phyloP scores from a whole-genome alignment of 2,888 invertebrate genomes.

The Chelonus formosanus region DNA sequence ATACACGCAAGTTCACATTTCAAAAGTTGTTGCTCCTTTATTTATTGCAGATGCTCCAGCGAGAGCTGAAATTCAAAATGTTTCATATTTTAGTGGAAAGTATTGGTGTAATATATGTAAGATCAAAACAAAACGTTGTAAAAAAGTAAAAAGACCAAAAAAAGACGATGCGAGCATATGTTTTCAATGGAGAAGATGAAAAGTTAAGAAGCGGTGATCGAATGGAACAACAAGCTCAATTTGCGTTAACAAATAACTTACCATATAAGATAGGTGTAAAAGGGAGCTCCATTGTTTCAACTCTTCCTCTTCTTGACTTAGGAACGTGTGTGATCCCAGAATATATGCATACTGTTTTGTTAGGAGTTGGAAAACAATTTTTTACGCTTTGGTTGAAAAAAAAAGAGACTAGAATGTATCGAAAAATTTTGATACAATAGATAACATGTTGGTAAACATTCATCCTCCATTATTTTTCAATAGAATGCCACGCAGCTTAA shows the following conservation, averaged over 20 bases:
- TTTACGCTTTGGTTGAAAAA: slow-evolving; percentile 22
- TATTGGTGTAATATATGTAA: slow-evolving; percentile 30
- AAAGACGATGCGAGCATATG: neutral
- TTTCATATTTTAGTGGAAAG: slow-evolving; percentile 30
- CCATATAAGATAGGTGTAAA: slow-evolving; percentile 26
- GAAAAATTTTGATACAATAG: slow-evolving; percentile 3
- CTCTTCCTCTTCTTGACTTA: slow-evolving; percentile 30
- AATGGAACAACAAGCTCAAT: slow-evolving; percentile 28
- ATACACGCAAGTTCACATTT: slow-evolving; percentile 1
- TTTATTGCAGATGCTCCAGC: slow-evolving; percentile 36
- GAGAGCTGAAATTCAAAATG: slow-evolving; percentile 34
- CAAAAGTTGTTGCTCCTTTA: slow-evolving; percentile 24
- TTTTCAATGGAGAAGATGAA: too few relatives aligned
- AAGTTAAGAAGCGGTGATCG: slow-evolving; percentile 27
- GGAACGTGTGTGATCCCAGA: too few relatives aligned
- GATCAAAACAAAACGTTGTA: too few relatives aligned
- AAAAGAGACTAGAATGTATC: slow-evolving; percentile 31
- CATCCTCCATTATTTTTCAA: slow-evolving; percentile 33
- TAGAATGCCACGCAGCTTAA: slow-evolving; percentile 32
- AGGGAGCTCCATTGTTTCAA: slow-evolving; percentile 32
- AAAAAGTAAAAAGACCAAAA: slow-evolving; percentile 13
- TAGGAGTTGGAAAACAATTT: slow-evolving; percentile 35
- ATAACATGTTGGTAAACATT: slow-evolving; percentile 30
- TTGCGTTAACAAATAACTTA: too few relatives aligned
- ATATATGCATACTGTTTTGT: slow-evolving; percentile 36